These are phyloP conservation scores for Aurelia aurita complex sp. Pacific DNA, from an alignment of 30 jellyfish, hydroid and myxozoan genomes.

Conservation along the genomic window DNA sequence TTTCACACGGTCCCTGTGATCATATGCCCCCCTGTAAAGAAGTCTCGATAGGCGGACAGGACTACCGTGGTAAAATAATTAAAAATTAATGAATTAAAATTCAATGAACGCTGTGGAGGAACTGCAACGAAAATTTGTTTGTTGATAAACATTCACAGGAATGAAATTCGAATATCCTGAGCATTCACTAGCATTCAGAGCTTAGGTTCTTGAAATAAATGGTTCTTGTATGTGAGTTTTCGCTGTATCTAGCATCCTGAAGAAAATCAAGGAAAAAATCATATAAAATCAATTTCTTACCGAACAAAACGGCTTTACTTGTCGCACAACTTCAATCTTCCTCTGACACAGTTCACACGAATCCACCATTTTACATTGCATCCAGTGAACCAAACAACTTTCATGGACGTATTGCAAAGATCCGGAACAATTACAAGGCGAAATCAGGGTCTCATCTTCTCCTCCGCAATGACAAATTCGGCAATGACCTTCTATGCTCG, in stretches of 20 bases:
- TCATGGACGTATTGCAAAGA: conserved; percentile 75
- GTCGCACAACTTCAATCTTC: conserved; percentile 33
- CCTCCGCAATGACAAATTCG: conserved; percentile 76
- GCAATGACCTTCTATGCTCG: conserved; percentile 27
- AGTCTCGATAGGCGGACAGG: too few species aligned
- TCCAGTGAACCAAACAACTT: conserved; percentile 75
- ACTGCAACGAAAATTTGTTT: too few species aligned
- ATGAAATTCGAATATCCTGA: too few species aligned
- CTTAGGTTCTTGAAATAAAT: too few species aligned
- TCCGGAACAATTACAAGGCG: conserved; percentile 79
- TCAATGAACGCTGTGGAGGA: too few species aligned
- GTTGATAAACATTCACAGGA: too few species aligned
- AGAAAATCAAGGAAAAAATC: neutral
- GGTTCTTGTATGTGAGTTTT: neutral
- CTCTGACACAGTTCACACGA: conserved; percentile 64
- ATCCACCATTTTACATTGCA: conserved; percentile 60
- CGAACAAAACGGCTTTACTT: conserved; percentile 57
- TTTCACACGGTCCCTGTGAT: too few species aligned
- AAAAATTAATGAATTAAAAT: too few species aligned
- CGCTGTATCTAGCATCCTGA: neutral
- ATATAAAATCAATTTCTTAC: conserved; percentile 10
- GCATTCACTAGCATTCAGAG: too few species aligned
- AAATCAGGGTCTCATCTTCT: conserved; percentile 62
- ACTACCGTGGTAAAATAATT: too few species aligned
- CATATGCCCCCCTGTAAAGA: too few species aligned